phyloP scores from a whole-genome alignment of 2,797 vertebrate genomes.

The Nannoperca obscura region DNA sequence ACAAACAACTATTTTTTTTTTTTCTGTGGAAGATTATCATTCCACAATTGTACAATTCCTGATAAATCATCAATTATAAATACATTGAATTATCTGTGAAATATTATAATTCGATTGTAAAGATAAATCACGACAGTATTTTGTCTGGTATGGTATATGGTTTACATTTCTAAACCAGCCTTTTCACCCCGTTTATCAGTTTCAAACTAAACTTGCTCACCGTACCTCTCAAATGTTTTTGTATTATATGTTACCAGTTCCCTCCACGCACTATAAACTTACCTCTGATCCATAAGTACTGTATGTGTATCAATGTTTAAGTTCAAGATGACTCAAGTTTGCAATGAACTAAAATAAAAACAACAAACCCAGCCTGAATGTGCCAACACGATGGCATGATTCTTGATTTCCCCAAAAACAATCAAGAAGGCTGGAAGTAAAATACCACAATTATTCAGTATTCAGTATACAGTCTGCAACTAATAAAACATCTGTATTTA shows the following conservation, averaged over 20 bases:
- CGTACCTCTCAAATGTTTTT: conserved; percentile 35
- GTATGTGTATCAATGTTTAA: conserved; percentile 40
- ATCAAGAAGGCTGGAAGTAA: conserved; percentile 6
- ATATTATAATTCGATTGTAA: conserved; percentile 36
- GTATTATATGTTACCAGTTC: conserved; percentile 18
- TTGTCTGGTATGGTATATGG: conserved; percentile 24
- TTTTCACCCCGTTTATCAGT: conserved; percentile 17
- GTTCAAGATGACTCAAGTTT: conserved; percentile 18
- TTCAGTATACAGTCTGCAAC: conserved; percentile 30
- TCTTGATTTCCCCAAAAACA: neutral
- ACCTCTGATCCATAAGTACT: conserved; percentile 66
- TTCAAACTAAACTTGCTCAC: conserved; percentile 24
- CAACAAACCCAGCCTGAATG: neutral
- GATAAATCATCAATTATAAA: conserved; percentile 26
- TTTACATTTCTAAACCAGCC: conserved; percentile 25
- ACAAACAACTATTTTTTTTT: neutral
- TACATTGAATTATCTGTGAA: conserved; percentile 20
- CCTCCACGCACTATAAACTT: conserved; percentile 44
- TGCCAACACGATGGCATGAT: conserved; percentile 1
- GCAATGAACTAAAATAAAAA: neutral
- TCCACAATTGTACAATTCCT: conserved; percentile 44
- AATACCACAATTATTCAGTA: conserved; percentile 17
- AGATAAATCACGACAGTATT: conserved; percentile 40
- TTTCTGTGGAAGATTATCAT: conserved; percentile 41
- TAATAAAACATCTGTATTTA: conserved; percentile 25